Evolutionary conservation across 2,888 invertebrate genomes (phyloP).

Genomic region (Sclerodermus sp.): DNA sequence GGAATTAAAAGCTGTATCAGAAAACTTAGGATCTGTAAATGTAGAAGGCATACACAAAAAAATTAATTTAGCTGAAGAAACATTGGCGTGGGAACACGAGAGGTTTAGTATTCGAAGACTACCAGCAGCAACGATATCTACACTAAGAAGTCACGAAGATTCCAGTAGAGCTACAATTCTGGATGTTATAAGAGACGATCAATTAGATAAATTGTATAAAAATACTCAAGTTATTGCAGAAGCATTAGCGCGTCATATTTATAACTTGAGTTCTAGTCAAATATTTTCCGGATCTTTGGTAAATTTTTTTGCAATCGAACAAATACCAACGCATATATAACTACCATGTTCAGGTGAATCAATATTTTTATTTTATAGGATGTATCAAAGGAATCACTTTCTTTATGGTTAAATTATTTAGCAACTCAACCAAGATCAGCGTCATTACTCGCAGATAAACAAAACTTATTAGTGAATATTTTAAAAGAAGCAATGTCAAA

Average conservation of each 20-base stretch:
- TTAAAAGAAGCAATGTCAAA: conserved; percentile 74
- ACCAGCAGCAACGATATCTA: conserved; percentile 89
- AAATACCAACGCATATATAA: not conserved
- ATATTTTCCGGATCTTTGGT: conserved; percentile 79
- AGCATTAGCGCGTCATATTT: conserved; percentile 80
- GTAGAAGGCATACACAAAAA: conserved; percentile 87
- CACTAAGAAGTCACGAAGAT: conserved; percentile 71
- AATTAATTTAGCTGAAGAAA: conserved; percentile 91
- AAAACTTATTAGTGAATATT: conserved; percentile 69
- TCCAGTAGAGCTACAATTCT: conserved; percentile 65
- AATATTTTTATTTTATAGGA: conserved; percentile 61
- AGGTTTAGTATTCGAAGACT: conserved; percentile 89
- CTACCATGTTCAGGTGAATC: conserved; percentile 2
- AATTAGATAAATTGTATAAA: conserved; percentile 63
- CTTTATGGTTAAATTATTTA: conserved; percentile 76
- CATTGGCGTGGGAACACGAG: conserved; percentile 96
- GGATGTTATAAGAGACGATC: conserved; percentile 64
- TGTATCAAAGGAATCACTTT: conserved; percentile 72
- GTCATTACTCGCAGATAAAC: conserved; percentile 69
- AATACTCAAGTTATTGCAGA: conserved; percentile 81
- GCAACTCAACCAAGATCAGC: conserved; percentile 75
- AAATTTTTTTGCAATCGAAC: conserved; percentile 44
- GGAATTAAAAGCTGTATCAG: conserved; percentile 64
- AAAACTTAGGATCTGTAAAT: conserved; percentile 56
- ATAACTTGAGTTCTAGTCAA: conserved; percentile 66